Evolutionary conservation across 1,140 invertebrate species (phyloP), one percentile per base, ranked within the genome.

Genomic region (Berghia stephanieae): DNA sequence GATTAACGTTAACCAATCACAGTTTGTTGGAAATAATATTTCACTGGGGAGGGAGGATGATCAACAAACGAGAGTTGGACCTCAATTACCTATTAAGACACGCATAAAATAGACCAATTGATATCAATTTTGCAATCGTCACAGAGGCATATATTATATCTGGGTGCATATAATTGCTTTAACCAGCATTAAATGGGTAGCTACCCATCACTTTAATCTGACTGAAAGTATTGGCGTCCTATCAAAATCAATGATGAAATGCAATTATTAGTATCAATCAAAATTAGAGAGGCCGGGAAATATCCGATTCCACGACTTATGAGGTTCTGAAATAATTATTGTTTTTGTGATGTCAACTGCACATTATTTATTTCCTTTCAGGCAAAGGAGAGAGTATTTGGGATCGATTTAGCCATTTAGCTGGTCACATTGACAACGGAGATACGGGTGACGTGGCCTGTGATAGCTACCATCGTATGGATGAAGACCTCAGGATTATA

Each of bases 361-460:
- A 13, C 27, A 69, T 69, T 38, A 10, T 69, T 16, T 27, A 6
- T 3, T 40, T 43, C 6, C 40, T 67, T 78, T 38, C 46, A 88
- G 87, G 88, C 34, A 85, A 90, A 84, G 90, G 90, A 18, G 83
- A 83, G 31, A 91, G 86, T 80, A 90, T 90, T 43, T 91, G 92
- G 92, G 93, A 93, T 84, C 90, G 86, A 36, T 91, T 90, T 78
- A 85, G 90, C 3, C 92, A 93, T 75, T 74, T 34, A 27, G 67
- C 91, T 8, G 86, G 90, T 21, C 90, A 85, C 18, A 91, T 93
- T 21, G 49, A 80, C 2, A 92, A 94, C 79, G 72, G 83, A 8
- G 88, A 79, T 8, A 91, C 86, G 66, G 93, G 92, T 0, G 92
- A 94, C 82, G 82, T 93, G 18, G 92, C 93, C 0, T 92, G 91